A percentile compares a stretch with the other conserved stretches of the same genome.
These are phyloP conservation scores for Chloroceryle aenea DNA, from an alignment of 2,113 vertebrate species.

Conservation along the genomic window DNA sequence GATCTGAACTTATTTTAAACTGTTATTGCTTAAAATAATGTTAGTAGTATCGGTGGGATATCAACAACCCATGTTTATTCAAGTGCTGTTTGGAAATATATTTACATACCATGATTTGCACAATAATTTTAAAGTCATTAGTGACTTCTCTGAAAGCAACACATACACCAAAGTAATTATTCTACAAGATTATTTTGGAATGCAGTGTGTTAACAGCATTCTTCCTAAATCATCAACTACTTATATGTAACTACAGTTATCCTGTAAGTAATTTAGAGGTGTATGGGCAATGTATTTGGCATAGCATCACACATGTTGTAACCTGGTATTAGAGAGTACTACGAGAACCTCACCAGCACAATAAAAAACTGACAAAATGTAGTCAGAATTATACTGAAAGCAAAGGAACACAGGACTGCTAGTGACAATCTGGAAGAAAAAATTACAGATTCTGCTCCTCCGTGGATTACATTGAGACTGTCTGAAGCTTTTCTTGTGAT, in stretches of 20 bases:
- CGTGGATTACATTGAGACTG: neutral
- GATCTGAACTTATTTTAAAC: neutral
- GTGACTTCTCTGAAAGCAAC: neutral
- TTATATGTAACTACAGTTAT: rapidly evolving
- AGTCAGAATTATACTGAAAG: neutral
- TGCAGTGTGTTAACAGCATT: neutral
- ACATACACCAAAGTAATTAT: neutral
- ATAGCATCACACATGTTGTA: neutral
- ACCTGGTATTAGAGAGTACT: neutral
- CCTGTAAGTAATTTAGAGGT: neutral
- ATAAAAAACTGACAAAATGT: neutral
- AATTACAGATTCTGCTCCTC: neutral
- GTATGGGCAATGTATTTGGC: neutral
- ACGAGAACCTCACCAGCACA: neutral
- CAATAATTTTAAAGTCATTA: neutral
- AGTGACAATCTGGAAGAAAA: neutral
- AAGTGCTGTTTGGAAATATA: neutral
- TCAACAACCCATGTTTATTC: neutral
- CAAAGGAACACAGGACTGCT: neutral
- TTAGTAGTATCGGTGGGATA: neutral
- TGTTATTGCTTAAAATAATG: neutral
- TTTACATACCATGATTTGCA: neutral
- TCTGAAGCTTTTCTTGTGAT: neutral
- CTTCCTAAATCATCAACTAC: neutral
- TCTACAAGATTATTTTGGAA: neutral